Conservation (phyloP, 2,113 vertebrate species). For the Murina feae region DNA sequence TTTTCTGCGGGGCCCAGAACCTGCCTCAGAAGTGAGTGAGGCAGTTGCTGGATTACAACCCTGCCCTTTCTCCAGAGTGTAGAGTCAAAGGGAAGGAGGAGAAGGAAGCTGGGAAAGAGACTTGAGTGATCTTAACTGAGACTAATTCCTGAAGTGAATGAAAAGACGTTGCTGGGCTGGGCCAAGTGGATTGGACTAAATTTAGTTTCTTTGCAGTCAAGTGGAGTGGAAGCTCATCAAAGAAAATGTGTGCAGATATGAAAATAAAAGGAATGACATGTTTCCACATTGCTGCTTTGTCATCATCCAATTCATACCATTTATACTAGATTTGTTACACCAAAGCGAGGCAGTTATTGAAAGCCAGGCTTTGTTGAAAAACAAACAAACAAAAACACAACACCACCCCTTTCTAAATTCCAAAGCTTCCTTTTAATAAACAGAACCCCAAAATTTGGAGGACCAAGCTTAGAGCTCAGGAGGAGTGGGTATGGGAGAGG, state of each 20-base stretch:
- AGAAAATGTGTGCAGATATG: background rate
- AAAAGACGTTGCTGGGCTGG: background rate
- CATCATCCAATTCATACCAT: background rate
- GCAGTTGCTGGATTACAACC: background rate
- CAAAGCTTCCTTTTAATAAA: background rate
- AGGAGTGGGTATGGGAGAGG: background rate
- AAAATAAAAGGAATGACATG: background rate
- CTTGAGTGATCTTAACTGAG: background rate
- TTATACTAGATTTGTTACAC: constrained; percentile 1
- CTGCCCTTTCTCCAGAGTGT: background rate
- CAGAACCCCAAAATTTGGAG: background rate
- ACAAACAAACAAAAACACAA: background rate
- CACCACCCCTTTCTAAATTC: background rate
- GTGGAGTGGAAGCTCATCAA: background rate
- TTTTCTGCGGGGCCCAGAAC: background rate
- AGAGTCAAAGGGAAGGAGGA: background rate
- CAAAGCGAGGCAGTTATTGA: background rate
- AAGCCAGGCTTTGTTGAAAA: constrained; percentile 13
- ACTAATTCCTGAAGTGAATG: background rate
- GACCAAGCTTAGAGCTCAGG: background rate
- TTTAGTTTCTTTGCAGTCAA: background rate
- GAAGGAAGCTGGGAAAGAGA: constrained; percentile 1
- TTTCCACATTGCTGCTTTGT: background rate
- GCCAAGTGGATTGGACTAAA: background rate
- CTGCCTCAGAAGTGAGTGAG: background rate